phyloP scores from a whole-genome alignment of 1,140 invertebrate genomes.

The Ceratosolen solmsi region DNA sequence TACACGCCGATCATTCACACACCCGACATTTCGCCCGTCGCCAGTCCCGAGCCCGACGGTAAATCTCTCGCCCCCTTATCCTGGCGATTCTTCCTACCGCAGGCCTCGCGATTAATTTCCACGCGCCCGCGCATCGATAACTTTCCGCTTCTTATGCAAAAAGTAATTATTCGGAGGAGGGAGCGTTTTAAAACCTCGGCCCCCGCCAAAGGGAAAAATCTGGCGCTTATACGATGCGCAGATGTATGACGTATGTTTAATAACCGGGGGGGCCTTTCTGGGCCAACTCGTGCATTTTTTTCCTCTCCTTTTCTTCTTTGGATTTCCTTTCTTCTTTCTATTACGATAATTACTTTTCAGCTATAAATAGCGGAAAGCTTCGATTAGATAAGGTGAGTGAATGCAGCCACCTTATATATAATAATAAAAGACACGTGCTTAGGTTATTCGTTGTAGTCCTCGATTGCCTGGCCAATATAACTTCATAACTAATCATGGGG shows the following conservation, averaged over 20 bases:
- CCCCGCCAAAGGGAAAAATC: neutral
- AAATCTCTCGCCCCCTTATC: slow-evolving; percentile 48
- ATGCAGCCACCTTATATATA: too few relatives aligned
- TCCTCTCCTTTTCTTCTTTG: too few relatives aligned
- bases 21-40: slow-evolving; percentile 71
- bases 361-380: neutral
- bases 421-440: neutral
- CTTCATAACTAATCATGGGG: too few relatives aligned
- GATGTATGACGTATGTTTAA: neutral
- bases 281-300: neutral
- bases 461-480: too few relatives aligned
- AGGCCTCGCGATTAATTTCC: neutral
- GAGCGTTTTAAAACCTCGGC: neutral
- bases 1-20: slow-evolving; percentile 72
- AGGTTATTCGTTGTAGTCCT: slow-evolving; percentile 47
- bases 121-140: neutral
- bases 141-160: neutral
- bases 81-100: neutral
- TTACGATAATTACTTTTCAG: neutral
- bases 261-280: neutral
- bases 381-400: neutral
- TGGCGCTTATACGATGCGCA: neutral
- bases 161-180: neutral
- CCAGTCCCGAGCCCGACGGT: slow-evolving; percentile 73
- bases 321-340: neutral